Conservation (phyloP, 2,797 vertebrate species). For the Phrynocephalus forsythii region DNA sequence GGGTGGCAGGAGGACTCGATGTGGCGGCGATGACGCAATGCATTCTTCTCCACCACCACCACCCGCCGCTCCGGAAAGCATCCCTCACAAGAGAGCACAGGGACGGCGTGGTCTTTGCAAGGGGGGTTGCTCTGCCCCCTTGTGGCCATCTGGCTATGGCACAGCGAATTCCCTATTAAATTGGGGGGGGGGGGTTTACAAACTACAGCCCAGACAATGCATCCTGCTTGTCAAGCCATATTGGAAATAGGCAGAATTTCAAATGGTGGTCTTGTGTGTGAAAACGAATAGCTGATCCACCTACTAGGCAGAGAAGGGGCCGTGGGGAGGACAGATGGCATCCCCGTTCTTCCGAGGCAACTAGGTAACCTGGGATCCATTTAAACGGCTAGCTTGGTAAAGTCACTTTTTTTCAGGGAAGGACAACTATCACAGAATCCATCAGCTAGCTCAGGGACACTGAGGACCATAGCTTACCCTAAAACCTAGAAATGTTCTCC, state of each 20-base stretch:
- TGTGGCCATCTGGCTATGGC: conserved; percentile 14
- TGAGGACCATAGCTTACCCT: too few species aligned
- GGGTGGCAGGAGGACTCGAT: too few species aligned
- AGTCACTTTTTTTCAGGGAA: too few species aligned
- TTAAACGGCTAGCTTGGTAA: not conserved
- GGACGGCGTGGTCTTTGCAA: not conserved
- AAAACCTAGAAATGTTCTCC: too few species aligned
- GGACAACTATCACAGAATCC: too few species aligned
- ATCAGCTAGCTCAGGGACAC: too few species aligned
- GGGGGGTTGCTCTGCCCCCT: conserved; percentile 30
- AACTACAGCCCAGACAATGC: not conserved
- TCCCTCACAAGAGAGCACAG: not conserved
- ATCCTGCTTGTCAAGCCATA: not conserved
- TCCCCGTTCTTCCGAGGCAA: not conserved
- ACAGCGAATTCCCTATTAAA: not conserved
- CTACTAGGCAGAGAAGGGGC: too few species aligned
- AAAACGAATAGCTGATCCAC: not conserved
- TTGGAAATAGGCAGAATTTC: not conserved
- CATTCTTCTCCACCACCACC: not conserved
- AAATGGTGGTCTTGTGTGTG: not conserved
- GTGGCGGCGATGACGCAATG: not conserved
- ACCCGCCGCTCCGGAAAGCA: not conserved
- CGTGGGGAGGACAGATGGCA: too few species aligned
- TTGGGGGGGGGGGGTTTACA: not conserved
- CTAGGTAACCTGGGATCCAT: not conserved